Base-by-base conservation (phyloP, 2,888 invertebrate species). In the Rhyacophila evoluta region DNA sequence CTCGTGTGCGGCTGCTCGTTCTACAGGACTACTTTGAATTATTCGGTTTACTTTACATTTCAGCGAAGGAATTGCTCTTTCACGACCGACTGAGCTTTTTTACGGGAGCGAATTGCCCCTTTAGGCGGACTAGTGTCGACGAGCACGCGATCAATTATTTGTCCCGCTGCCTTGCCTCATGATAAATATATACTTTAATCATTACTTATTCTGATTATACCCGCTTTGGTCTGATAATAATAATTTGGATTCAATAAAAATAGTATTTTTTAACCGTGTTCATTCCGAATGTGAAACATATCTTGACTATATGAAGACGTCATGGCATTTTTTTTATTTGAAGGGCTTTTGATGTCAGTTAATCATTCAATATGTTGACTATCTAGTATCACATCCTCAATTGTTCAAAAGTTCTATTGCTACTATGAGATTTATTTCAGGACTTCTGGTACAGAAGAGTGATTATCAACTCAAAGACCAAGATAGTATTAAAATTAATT, bases 111-210 rank as follows among this genome's bases (percentile, higher is more conserved):
- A 55, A 19, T 10, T 55, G 25, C 10, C 10, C 55, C 55, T 55
- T 10, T 10, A 55, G 55, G 55, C 55, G 55, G 55, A 10, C 55
- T 15, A 55, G 55, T 55, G 55, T 15, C 19, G 55, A 55, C 25
- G 25, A 10, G 55, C 55, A 55, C 55, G 55, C 55, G 55, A 55
- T 55, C 55, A 25, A 55, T 55, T 55, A 55, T 55, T 55, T 55
- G 10, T 15, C 55, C 19, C 55, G 55, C 55, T 55, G 55, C 55
- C 55, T 55, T 55, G 55, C 55, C 55, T 55, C 55, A 19, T 55
- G 55, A 55, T 55, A 55, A 55, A 55, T 55, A 55, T 19, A 19
- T 19, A 19, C 19, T 55, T 55, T 25, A 55, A 55, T 55, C 55
- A 55, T 55, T 55, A 55, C 10, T 19, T 19, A 6, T 12, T 15